These are phyloP conservation scores for Trissonchulus sp. DNA, from an alignment of 2,888 invertebrate genomes.

Conservation along the genomic window DNA sequence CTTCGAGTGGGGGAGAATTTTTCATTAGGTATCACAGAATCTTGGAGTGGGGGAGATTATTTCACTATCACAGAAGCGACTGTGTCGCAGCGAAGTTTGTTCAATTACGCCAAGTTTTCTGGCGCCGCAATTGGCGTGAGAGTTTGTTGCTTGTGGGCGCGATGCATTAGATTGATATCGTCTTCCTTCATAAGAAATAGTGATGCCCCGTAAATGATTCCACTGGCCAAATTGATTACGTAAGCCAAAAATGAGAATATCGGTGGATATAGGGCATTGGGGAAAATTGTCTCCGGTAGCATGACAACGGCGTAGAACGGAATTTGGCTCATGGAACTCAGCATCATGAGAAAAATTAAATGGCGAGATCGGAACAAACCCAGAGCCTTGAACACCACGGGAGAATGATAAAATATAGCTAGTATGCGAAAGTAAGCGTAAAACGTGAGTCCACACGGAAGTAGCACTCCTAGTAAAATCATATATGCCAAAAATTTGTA, in stretches of 20 bases:
- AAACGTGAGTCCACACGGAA: constrained; percentile 43
- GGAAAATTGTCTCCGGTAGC: background rate
- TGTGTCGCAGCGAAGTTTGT: too few species aligned
- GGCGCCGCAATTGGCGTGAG: constrained; percentile 3
- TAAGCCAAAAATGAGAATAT: constrained; percentile 25
- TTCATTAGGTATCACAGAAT: too few species aligned
- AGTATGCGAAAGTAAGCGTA: constrained; percentile 49
- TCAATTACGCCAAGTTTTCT: too few species aligned
- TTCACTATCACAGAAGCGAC: too few species aligned
- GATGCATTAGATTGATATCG: constrained; percentile 45
- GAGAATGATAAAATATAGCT: constrained; percentile 49
- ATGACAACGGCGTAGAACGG: constrained; percentile 14
- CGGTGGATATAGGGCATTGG: constrained; percentile 38
- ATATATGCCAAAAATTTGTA: constrained; percentile 50
- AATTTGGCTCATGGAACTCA: constrained; percentile 32
- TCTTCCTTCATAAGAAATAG: constrained; percentile 51
- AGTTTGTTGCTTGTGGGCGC: constrained; percentile 23
- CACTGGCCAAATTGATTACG: background rate
- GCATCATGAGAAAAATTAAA: constrained; percentile 47
- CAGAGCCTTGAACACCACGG: constrained; percentile 49
- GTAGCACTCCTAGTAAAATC: constrained; percentile 43
- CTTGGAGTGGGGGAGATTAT: too few species aligned
- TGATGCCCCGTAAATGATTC: constrained; percentile 44
- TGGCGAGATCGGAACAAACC: constrained; percentile 49
- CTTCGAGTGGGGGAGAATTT: too few species aligned